Evolutionary conservation across 2,888 invertebrate genomes (phyloP), one percentile per base, ranked within the genome.

Genomic region (Notodonta dromedarius): DNA sequence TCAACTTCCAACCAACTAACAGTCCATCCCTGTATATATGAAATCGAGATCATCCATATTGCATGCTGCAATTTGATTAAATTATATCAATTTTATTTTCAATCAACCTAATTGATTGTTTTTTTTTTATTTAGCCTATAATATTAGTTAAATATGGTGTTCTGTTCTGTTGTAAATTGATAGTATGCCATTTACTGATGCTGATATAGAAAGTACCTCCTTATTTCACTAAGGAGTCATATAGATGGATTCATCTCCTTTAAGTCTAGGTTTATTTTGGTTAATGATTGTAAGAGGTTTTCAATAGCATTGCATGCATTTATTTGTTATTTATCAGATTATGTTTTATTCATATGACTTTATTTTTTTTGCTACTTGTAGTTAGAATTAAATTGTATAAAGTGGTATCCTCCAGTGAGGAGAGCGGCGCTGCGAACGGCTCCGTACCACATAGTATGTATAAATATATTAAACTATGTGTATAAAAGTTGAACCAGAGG

Each of bases 401-500:
- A 75, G 73, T 67, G 60, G 53, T 55, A 53, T 62, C 56, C 48
- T 62, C 56, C 48, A 11, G 14, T 51, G 62, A 4, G 60, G 71
- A 56, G 61, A 6, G 46, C 42, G 40, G 57, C 62, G 54, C 62
- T 59, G 58, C 24, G 59, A 57, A 56, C 56, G 44, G 59, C 58
- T 62, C 54, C 32, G 42, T 35, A 61, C 59, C 60, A 60, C 66
- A 58, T 66, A 61, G 57, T 32, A 70, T 74, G 70, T 74, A 76
- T 67, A 73, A 76, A 72, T 63, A 56, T 69, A 66, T 65, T 73
- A 69, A 70, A 67, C 51, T 51, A 66, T 62, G 66, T 72, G 71
- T 60, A 74, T n/a, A 69, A 65, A 71, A 74, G 76, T 79, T 79
- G 77, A 69, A 69, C 57, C 48, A 74, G 70, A 74, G 74, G 69